phyloP scores from a whole-genome alignment of 2,888 invertebrate species.

The Disparrhopalites patrizii region DNA sequence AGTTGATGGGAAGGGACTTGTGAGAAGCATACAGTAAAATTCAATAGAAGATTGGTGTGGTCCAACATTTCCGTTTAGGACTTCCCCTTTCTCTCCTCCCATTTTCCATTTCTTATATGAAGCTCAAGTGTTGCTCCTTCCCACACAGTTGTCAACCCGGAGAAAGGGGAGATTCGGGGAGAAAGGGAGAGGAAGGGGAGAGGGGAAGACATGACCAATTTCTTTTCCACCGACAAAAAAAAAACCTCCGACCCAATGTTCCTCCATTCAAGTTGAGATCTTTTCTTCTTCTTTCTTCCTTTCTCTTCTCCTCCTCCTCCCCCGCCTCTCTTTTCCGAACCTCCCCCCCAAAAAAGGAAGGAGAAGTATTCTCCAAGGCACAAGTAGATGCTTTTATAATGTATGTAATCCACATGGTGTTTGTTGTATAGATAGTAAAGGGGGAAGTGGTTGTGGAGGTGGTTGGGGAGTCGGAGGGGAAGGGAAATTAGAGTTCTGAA shows the following conservation, averaged over 20 bases:
- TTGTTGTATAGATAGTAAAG: background rate
- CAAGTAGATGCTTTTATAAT: no score
- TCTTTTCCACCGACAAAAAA: slow-evolving; percentile 2
- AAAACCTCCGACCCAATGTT: no score
- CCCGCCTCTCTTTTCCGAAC: background rate
- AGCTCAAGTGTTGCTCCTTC: background rate
- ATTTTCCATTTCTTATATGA: no score
- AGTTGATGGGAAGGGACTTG: background rate
- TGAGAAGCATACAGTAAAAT: background rate
- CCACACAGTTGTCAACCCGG: slow-evolving; percentile 14
- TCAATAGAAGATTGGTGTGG: no score
- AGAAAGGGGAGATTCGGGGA: no score
- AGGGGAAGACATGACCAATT: slow-evolving; percentile 21
- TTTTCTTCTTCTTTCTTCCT: background rate
- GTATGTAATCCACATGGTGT: no score
- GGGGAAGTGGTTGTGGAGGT: background rate
- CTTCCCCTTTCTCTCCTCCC: no score
- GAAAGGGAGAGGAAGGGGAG: no score
- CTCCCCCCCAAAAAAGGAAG: background rate
- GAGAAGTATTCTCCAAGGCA: no score
- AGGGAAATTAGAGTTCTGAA: no score
- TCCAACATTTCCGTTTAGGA: no score
- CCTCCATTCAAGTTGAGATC: background rate
- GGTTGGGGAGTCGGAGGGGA: background rate
- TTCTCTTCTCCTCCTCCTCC: background rate